Evolutionary conservation across 2,888 invertebrate species (phyloP).

Genomic region (Tortricodes alternella): DNA sequence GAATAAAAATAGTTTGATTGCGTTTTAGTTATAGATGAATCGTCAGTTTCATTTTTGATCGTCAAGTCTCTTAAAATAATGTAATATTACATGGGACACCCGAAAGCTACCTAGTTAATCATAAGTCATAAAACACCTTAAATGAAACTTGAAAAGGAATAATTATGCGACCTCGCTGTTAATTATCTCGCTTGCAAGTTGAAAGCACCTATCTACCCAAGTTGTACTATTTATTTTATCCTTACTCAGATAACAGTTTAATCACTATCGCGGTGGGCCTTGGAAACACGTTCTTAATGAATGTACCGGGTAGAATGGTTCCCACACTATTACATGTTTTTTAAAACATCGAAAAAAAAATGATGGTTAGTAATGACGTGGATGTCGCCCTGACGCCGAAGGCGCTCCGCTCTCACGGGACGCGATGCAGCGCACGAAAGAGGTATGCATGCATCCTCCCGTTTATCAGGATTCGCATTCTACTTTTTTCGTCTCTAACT

Average conservation of each 20-base stretch:
- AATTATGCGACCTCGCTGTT: constrained; percentile 24
- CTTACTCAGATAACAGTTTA: constrained; percentile 14
- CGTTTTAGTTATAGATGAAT: neutral
- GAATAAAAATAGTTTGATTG: no score
- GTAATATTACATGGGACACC: constrained; percentile 26
- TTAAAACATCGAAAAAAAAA: constrained; percentile 29
- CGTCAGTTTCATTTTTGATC: neutral
- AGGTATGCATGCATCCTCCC: constrained; percentile 54
- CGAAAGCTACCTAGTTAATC: constrained; percentile 21
- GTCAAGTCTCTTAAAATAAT: no score
- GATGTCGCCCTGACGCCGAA: constrained; percentile 38
- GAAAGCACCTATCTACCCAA: constrained; percentile 10
- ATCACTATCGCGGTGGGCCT: constrained; percentile 4
- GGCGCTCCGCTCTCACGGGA: constrained; percentile 64
- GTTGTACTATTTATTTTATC: constrained; percentile 21
- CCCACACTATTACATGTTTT: constrained; percentile 16
- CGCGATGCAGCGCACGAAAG: constrained; percentile 48
- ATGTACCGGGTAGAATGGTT: constrained; percentile 6
- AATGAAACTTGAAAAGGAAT: constrained; percentile 16
- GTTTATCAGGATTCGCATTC: constrained; percentile 61
- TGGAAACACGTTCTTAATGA: constrained; percentile 19
- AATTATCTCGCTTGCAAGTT: constrained; percentile 24
- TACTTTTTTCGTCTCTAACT: constrained; percentile 55
- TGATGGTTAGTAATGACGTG: constrained; percentile 32
- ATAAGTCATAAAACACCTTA: constrained; percentile 15